Evolutionary conservation across 1,140 invertebrate genomes (phyloP), one percentile per base, ranked within the genome.

Genomic region (Heterodera schachtii): DNA sequence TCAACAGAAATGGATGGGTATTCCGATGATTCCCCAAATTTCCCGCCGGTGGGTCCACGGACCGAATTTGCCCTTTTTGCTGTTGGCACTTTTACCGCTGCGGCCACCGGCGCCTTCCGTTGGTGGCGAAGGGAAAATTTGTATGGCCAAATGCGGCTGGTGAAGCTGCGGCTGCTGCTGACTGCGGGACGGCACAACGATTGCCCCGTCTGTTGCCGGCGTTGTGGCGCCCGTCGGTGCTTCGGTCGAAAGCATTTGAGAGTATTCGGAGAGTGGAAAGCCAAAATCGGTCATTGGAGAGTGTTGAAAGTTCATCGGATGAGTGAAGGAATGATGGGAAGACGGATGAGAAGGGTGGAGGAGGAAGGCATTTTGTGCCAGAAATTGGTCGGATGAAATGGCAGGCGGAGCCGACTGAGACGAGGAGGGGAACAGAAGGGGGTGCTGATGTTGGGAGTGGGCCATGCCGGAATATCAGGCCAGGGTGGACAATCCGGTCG

Each of bases 51-150:
- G 57, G 19, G 19, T 64, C 57, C 57, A 46, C 69, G 69, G 44
- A 71, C 69, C 69, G 69, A 43, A 71, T 71, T 71, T 71, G 69
- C 69, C 69, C 69, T 71, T 71, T 71, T 71, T 71, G 69, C 69
- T 46, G 69, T 71, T 46, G 69, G 41, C 69, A 43, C 69, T 71
- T 41, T 46, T 71, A 46, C 69, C 44, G 69, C 44, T 71, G 69
- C 69, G 31, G 69, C 69, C 44, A 46, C 69, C 69, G 31, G 41
- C 21, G 69, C 69, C 69, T n/a, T 46, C 69, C 13, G 19, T 19
- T 2, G 41, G 3, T 43, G 69, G 31, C 69, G 69, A 7, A 16
- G 41, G 41, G 43, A 71, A 43, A 13, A 41, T 64, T 64, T 64
- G 57, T 19, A 64, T 64, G 1, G 57, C 57, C 57, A 64, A 64